A percentile compares a stretch with the other conserved stretches of the same genome.
phyloP scores from a whole-genome alignment of 2,888 invertebrate genomes.

The Mesopsocus fuscifrons region DNA sequence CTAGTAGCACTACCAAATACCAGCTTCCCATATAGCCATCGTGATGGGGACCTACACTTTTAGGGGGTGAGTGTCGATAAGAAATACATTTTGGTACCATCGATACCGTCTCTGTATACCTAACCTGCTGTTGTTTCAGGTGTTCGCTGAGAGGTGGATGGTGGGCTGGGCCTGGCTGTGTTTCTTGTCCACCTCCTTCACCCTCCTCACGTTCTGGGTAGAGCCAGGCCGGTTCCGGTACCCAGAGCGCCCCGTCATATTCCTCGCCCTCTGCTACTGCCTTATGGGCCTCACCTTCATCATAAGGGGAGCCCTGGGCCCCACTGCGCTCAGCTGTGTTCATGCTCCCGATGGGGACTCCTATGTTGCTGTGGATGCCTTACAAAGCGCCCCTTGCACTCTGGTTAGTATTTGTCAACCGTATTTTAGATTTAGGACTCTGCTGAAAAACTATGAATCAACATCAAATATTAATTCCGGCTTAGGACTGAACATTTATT shows the following conservation, averaged over 20 bases:
- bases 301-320: constrained; percentile 41
- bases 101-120: too few species aligned
- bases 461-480: too few species aligned
- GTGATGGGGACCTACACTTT: too few species aligned
- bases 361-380: constrained; percentile 30
- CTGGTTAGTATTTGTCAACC: constrained; percentile 27
- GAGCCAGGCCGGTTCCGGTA: constrained; percentile 79
- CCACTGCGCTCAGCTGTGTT: constrained; percentile 24
- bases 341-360: constrained; percentile 25
- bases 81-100: too few species aligned
- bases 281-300: constrained; percentile 56
- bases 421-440: too few species aligned
- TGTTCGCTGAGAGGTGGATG: constrained; percentile 35
- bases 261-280: constrained; percentile 73
- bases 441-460: too few species aligned
- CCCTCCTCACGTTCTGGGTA: constrained; percentile 69
- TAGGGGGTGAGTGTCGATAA: too few species aligned
- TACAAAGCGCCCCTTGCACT: constrained; percentile 40
- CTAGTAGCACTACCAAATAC: too few species aligned
- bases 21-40: too few species aligned
- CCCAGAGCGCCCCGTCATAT: constrained; percentile 82
- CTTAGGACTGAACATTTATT: too few species aligned
- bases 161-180: constrained; percentile 59
- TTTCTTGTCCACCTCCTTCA: constrained; percentile 63
- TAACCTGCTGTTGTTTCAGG: too few species aligned